Evolutionary conservation across 2,797 vertebrate species (phyloP), one percentile per base, ranked within the genome.

Genomic region (Taeniopygia guttata): DNA sequence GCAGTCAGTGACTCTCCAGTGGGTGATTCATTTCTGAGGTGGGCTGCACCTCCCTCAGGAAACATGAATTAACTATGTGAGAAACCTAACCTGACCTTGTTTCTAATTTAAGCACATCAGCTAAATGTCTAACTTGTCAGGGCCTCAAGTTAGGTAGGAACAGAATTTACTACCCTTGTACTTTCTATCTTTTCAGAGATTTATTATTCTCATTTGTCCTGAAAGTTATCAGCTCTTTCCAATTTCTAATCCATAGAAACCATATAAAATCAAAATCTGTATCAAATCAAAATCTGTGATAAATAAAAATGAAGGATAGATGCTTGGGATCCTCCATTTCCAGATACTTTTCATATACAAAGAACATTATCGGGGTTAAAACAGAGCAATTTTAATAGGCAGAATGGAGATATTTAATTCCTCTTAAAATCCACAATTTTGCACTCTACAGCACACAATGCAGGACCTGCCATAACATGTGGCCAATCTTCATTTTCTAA

Each of bases 51-150:
- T 94, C 74, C 74, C 88, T 36, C 49, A n/a, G 88, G 30, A 90
- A 86, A 34, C 30, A 49, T n/a, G 56, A 84, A 93, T 80, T 87
- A 74, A 67, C 75, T 52, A 15, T 16, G 63, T 54, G 38, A 85
- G 60, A 78, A 95, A 56, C 43, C 55, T 69, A 68, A 16, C 59
- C 13, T 49, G 84, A 87, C 92, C 89, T 91, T 91, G n/a, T 91
- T 93, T 93, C 91, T 87, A 92, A 89, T 89, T 91, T 84, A 73
- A 87, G 59, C 56, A 16, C 79, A 64, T 83, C 59, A 92, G 32
- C 72, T 42, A 76, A 89, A 23, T 60, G 42, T 74, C 48, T 59
- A n/a, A 87, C 29, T 74, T 77, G 54, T 82, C 89, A 89, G 52
- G 84, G 26, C 45, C 60, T 83, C 6, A 4, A 56, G 66, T 64